Conservation (phyloP, 2,797 vertebrate genomes). For the Cottoperca gobio region DNA sequence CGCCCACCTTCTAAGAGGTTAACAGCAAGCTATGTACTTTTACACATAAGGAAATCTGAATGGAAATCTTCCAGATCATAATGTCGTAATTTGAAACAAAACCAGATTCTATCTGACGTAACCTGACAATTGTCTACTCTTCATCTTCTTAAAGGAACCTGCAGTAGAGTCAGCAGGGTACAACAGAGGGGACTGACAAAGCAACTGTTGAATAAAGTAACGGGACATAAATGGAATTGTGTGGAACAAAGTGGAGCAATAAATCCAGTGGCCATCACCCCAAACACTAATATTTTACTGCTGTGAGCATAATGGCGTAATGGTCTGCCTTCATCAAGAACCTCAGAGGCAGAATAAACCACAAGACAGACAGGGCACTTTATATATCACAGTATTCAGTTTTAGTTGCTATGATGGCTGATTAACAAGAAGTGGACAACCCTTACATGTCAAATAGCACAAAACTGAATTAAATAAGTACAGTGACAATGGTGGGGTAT, state of each 20-base stretch:
- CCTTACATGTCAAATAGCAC: not conserved
- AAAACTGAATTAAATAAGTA: not conserved
- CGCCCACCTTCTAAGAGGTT: too few species aligned
- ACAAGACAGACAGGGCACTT: not conserved
- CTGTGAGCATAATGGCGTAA: conserved; percentile 26
- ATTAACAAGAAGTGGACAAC: not conserved
- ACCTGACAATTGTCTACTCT: too few species aligned
- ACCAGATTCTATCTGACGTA: too few species aligned
- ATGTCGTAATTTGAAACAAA: too few species aligned
- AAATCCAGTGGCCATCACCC: conserved; percentile 1
- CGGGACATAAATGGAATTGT: not conserved
- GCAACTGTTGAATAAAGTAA: not conserved
- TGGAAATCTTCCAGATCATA: too few species aligned
- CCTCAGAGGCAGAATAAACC: conserved; percentile 8
- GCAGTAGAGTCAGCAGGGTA: not conserved
- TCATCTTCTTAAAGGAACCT: not conserved
- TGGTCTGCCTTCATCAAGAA: conserved; percentile 3
- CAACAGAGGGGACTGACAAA: not conserved
- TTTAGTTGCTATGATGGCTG: not conserved
- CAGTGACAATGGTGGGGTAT: not conserved
- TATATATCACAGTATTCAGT: not conserved
- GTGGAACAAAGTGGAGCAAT: conserved; percentile 8
- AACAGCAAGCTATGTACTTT: too few species aligned
- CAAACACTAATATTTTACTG: conserved; percentile 22
- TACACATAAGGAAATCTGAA: too few species aligned